Evolutionary conservation across 2,113 vertebrate genomes (phyloP).

Genomic region (Trochalopteron elliotii): DNA sequence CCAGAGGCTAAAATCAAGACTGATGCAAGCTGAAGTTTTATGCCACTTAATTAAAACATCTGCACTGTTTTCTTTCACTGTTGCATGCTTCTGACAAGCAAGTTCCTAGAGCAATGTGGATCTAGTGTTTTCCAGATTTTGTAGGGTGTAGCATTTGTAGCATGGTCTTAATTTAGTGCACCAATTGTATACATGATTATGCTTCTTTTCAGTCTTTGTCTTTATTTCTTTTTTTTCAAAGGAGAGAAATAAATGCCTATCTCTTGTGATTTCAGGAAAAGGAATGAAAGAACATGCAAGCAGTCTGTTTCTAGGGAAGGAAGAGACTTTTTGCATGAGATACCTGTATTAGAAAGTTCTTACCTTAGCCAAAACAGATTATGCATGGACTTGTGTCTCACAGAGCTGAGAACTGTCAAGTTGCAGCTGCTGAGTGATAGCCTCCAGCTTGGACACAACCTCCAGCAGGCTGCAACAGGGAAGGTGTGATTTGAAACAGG

Average conservation of each 20-base stretch:
- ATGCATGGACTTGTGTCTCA: neutral
- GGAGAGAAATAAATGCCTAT: neutral
- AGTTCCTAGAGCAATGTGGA: neutral
- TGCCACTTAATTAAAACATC: slow-evolving; percentile 34
- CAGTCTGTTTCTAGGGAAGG: neutral
- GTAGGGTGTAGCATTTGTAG: neutral
- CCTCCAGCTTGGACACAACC: neutral
- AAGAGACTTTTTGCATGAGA: neutral
- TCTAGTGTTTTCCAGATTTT: neutral
- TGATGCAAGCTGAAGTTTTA: slow-evolving; percentile 44
- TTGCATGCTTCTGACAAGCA: slow-evolving; percentile 16
- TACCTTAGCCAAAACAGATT: neutral
- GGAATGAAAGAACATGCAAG: neutral
- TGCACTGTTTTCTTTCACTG: neutral
- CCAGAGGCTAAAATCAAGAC: slow-evolving; percentile 51
- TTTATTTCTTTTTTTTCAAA: neutral
- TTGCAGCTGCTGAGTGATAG: neutral
- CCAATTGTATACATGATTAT: neutral
- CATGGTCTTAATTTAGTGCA: neutral
- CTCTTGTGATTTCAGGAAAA: neutral
- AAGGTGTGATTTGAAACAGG: neutral
- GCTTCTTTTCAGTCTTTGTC: neutral
- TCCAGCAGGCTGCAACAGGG: neutral
- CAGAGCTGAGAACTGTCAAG: neutral
- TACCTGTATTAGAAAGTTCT: neutral